Evolutionary conservation across 2,888 invertebrate genomes (phyloP), one percentile per base, ranked within the genome.

Genomic region (Frankliniella intonsa): DNA sequence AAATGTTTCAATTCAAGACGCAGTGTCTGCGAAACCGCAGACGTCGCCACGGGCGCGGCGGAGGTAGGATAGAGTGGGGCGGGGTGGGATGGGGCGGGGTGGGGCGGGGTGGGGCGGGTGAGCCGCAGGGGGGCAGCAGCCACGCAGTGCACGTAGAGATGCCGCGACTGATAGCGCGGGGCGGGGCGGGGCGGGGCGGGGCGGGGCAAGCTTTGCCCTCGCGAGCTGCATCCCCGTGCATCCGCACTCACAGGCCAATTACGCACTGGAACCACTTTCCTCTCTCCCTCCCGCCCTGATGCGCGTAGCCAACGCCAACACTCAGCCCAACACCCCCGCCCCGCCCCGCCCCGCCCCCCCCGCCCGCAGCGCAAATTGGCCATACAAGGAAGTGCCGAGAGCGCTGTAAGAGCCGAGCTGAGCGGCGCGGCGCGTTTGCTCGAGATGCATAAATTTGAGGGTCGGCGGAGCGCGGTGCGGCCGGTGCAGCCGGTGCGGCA

Each of bases 51-150:
- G 50, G n/a, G n/a, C 25, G 19, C 81, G 82, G 84, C 83, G 25
- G 82, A 84, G 84, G 79, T 82, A 83, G 82, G 82, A 80, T 81
- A 83, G 83, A 82, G 84, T 80, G 50, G 81, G n/a, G 81, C n/a
- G 81, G 80, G 83, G 81, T 80, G 82, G 83, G 82, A 82, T 81
- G 80, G 83, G 82, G 84, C 83, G 83, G 85, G 84, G 85, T 80
- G 81, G 82, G 83, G 85, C 85, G 82, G 85, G 84, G 83, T 84
- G 84, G 84, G 84, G 85, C 85, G 85, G 85, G 85, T 7, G 69
- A 19, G 19, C 3, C 65, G 65, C n/a, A 85, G 85, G 84, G 85
- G 85, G 84, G 38, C 38, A 38, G 38, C 38, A 38, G 38, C 38
- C 2, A 5, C 38, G 38, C 38, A 38, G 3, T 38, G 38, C 38